phyloP scores from a whole-genome alignment of 2,113 vertebrate species.

The Oxyruncus cristatus region DNA sequence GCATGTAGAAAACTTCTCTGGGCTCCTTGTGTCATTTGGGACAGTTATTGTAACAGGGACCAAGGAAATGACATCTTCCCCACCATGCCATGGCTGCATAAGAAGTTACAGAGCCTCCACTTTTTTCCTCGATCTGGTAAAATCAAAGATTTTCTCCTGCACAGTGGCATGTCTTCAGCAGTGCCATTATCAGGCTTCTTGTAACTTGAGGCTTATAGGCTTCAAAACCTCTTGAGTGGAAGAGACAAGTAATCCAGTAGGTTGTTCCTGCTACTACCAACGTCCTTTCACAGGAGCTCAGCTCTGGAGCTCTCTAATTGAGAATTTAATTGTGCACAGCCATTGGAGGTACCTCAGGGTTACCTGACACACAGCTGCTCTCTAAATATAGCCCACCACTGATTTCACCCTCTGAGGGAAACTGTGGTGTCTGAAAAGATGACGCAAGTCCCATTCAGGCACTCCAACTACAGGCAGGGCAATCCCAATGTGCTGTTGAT shows the following conservation, averaged over 20 bases:
- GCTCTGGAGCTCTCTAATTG: neutral
- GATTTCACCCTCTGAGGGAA: neutral
- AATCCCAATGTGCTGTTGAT: neutral
- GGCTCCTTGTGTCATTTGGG: neutral
- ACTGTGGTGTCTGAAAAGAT: neutral
- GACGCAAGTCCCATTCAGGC: neutral
- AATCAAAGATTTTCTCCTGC: neutral
- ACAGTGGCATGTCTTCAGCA: neutral
- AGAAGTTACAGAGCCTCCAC: neutral
- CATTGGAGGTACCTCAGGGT: neutral
- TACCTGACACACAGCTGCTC: neutral
- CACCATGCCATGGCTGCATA: neutral
- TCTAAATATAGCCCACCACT: fast-evolving
- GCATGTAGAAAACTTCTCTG: neutral
- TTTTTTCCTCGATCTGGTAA: neutral
- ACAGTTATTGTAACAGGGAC: neutral
- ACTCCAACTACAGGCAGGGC: neutral
- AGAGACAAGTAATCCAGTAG: neutral
- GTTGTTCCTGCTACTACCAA: neutral
- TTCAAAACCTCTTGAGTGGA: neutral
- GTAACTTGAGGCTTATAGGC: neutral
- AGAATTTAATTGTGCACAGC: neutral
- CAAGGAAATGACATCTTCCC: neutral
- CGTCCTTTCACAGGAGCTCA: neutral
- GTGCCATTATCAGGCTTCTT: neutral